Evolutionary conservation across 2,888 invertebrate genomes (phyloP), one percentile per base, ranked within the genome.

Genomic region (Epistrophe grossulariae): DNA sequence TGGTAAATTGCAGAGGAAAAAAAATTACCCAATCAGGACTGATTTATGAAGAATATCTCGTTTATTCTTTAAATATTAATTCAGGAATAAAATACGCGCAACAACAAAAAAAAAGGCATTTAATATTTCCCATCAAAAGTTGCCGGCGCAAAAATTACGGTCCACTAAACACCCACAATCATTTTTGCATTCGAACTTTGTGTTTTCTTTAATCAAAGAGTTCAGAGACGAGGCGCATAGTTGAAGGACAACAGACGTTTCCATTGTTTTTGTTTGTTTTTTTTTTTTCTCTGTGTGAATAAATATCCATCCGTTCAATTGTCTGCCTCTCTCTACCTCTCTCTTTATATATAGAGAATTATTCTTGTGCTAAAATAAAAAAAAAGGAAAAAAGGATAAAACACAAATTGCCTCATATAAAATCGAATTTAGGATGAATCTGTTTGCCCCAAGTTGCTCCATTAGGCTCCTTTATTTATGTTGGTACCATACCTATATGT

Each of bases 371-470:
- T 11, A 35, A 48, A 35, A 17, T 10, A 40, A 9, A 4, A 62
- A 7, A 24, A 45, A 31, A 17, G 9, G n/a, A n/a, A 4, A n/a
- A 70, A 82, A 40, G 64, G 48, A 77, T 78, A 57, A 59, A 71
- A 66, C 78, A 43, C 82, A 78, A 82, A 82, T 82, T 78, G 78
- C 78, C 50, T 59, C 59, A 82, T 50, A 80, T 84, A 35, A 79
- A 76, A 76, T 76, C 80, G 59, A 76, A 80, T 76, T 74, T 71
- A 17, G 79, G 62, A 71, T 84, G 84, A 84, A 80, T 80, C 70
- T 80, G 71, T 84, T 84, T 80, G 80, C 50, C 59, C 60, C 50
- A 72, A 76, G 80, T 80, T 76, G 80, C 76, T 64, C 84, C 40
- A 84, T 84, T 76, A 76, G 71, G 70, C 60, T 79, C 70, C 40